Base-by-base conservation (phyloP, 2,888 invertebrate genomes). In the Ochropleura plecta region DNA sequence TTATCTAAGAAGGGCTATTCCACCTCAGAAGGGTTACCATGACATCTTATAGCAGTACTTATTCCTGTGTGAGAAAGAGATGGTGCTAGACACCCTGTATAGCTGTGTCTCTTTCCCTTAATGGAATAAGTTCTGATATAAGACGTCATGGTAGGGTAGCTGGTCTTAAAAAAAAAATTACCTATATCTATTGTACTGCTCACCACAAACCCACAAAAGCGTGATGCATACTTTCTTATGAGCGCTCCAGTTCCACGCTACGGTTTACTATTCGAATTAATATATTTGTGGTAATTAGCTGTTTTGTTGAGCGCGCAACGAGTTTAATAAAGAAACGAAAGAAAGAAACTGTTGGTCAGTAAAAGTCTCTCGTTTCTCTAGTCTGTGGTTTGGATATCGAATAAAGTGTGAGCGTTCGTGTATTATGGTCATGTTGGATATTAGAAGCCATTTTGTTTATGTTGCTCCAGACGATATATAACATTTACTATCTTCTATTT, bases 191-290 rank as follows among this genome's bases (percentile, higher is more conserved):
- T 40, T 53, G 42, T 20, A 72, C 75, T 71, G 64, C 73, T 67
- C 44, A 71, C 71, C 73, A 69, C 65, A 63, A 71, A 75, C 57
- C 59, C 78, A 78, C 76, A 77, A 81, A 75, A 76, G 73, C 69
- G 77, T 72, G 74, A 78, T 78, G 65, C 49, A 59, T 57, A 79
- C 86, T 85, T 86, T 86, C 87, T 74, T 78, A 53, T 73, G 68
- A 78, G 55, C 73, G 87, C 78, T 86, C 87, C 73, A 87, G 74
- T 87, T 86, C 53, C 63, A 76, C 55, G 80, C 77, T 79, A 81
- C 76, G 78, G 81, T 77, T 67, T 81, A 78, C 79, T 79, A 79
- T 87, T 81, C 59, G 75, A 53, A 83, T 85, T 84, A 84, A 70
- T 83, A 76, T 82, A 79, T 84, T 81, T 81, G 68, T 74, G 48